Conservation (phyloP, 2,888 invertebrate species). For the Heteromyza rotundicornis region DNA sequence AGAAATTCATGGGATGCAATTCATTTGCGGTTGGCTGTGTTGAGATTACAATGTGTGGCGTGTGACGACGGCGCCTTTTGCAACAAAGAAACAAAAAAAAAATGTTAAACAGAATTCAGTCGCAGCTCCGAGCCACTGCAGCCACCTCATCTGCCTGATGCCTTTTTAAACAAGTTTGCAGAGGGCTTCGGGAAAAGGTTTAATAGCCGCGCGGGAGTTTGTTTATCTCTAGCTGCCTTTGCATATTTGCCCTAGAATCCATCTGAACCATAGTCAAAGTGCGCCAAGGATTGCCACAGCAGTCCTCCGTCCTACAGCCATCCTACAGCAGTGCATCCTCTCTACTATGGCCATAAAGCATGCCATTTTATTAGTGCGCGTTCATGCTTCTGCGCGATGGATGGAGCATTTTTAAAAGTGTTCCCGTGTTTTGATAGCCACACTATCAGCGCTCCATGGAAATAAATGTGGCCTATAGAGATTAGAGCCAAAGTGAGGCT, state of each 20-base stretch:
- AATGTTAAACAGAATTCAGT: too few relatives aligned
- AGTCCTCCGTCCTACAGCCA: too few relatives aligned
- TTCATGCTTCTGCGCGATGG: constrained; percentile 54
- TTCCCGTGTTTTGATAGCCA: constrained; percentile 57
- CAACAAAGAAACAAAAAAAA: too few relatives aligned
- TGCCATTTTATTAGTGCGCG: constrained; percentile 55
- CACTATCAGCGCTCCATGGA: constrained; percentile 57
- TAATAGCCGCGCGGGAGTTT: not conserved
- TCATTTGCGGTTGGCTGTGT: constrained; percentile 41
- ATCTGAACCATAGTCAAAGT: too few relatives aligned
- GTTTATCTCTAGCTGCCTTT: not conserved
- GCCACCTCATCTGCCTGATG: constrained; percentile 25
- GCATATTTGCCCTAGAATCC: constrained; percentile 4
- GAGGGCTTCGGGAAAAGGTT: not conserved
- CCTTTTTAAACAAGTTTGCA: not conserved
- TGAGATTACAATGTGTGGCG: constrained; percentile 2
- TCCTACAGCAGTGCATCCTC: not conserved
- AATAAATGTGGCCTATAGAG: constrained; percentile 58
- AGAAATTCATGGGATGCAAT: constrained; percentile 46
- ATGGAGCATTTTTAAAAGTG: constrained; percentile 54
- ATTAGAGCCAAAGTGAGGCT: constrained; percentile 35
- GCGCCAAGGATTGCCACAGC: not conserved
- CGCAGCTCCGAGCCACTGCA: constrained; percentile 14
- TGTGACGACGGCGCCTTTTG: not conserved
- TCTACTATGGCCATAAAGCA: constrained; percentile 43